Evolutionary conservation across 2,888 invertebrate genomes (phyloP), one percentile per base, ranked within the genome.

Genomic region (Zele albiditarsus): DNA sequence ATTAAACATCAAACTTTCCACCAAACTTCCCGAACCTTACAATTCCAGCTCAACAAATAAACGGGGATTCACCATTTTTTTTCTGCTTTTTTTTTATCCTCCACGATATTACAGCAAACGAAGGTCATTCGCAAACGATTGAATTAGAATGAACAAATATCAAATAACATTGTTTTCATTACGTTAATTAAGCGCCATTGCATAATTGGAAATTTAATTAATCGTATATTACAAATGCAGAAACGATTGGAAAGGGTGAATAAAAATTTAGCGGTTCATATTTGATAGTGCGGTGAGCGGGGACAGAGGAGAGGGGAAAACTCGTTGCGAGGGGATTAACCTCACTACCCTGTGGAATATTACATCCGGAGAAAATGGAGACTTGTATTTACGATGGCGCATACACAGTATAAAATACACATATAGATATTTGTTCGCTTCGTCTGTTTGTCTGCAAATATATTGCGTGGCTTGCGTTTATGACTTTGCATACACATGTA

Each of bases 311-410:
- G 20, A 38, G 38, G 38, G 38, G 1, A 8, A 23, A 53, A 53
- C 8, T 53, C 8, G 53, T n/a, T 46, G 53, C 4, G 23, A 20
- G 53, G 20, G n/a, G 38, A 20, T 53, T 53, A 53, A 53, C n/a
- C 20, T 53, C 20, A 23, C 53, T 23, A 53, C 20, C 23, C 20
- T 20, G 53, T 20, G 53, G 20, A 53, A 62, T 62, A 62, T 62
- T 62, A 62, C 28, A 62, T 31, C n/a, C 28, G 27, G 27, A 60
- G 58, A 60, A 46, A 46, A 46, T 46, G 46, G 16, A n/a, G n/a
- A 23, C 5, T 31, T n/a, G n/a, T 62, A 62, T 62, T 62, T 62
- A 62, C 62, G 28, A 62, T 62, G 14, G 58, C 16, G 25, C 58
- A 60, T 60, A 23, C 25, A 60, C 38, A 38, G 38, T 46, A n/a